Conservation (phyloP, 2,113 vertebrate genomes). For the Phasianus colchicus region DNA sequence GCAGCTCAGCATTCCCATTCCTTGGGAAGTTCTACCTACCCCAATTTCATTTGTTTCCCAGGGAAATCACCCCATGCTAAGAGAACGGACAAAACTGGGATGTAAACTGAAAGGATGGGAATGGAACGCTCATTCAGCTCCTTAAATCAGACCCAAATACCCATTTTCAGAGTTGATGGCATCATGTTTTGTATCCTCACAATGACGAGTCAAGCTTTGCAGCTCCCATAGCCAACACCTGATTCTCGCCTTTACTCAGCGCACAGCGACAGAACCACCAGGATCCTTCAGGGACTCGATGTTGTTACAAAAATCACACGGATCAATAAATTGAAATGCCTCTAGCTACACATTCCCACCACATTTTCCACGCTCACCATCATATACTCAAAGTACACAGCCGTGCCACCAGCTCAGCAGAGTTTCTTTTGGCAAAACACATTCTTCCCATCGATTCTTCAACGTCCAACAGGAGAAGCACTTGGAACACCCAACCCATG, state of each 20-base stretch:
- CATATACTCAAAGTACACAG: too few relatives aligned
- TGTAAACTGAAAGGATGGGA: neutral
- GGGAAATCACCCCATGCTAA: neutral
- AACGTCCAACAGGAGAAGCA: fast-evolving
- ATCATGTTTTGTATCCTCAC: fast-evolving
- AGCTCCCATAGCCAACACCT: neutral
- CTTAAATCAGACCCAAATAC: neutral
- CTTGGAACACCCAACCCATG: too few relatives aligned
- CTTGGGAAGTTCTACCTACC: neutral
- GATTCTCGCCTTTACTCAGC: fast-evolving
- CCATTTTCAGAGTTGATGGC: neutral
- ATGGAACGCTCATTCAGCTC: neutral
- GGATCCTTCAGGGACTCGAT: neutral
- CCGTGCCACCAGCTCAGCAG: fast-evolving
- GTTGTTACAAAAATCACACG: neutral
- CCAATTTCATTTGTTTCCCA: neutral
- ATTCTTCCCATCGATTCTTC: neutral
- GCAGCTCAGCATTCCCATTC: fast-evolving
- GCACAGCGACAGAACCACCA: fast-evolving
- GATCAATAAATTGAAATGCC: fast-evolving
- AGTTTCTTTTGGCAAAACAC: neutral
- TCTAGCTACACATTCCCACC: neutral
- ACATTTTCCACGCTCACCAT: neutral
- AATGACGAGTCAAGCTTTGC: fast-evolving
- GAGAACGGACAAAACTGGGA: neutral